Evolutionary conservation across 2,888 invertebrate genomes (phyloP).

Genomic region (Tiphia femorata): DNA sequence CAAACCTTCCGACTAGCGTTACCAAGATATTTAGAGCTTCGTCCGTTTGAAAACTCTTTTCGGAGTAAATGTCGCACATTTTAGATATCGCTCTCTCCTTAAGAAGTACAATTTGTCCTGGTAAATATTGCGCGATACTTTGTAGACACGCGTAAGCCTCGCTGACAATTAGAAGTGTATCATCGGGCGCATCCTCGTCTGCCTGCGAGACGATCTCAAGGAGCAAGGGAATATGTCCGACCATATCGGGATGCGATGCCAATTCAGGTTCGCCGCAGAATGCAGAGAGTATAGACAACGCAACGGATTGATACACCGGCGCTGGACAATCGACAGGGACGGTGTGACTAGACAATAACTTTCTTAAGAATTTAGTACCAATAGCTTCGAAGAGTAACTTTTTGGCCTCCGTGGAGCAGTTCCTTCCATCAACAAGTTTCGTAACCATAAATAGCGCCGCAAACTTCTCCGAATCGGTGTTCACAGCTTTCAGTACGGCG

Average conservation of each 20-base stretch:
- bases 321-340: conserved; percentile 91
- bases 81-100: conserved; percentile 83
- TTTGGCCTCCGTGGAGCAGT: conserved; percentile 81
- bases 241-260: conserved; percentile 86
- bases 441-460: conserved; percentile 93
- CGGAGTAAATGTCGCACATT: conserved; percentile 88
- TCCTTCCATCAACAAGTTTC: conserved; percentile 87
- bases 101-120: conserved; percentile 84
- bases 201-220: conserved; percentile 87
- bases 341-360: conserved; percentile 81
- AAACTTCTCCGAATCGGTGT: conserved; percentile 91
- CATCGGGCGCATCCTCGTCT: conserved; percentile 87
- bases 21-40: conserved; percentile 87
- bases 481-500: conserved; percentile 82
- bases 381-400: conserved; percentile 89
- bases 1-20: conserved; percentile 80
- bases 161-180: conserved; percentile 87
- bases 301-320: conserved; percentile 91
- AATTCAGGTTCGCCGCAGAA: conserved; percentile 87
- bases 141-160: conserved; percentile 88
- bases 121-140: conserved; percentile 82
- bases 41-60: conserved; percentile 90
- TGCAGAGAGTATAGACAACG: conserved; percentile 87
- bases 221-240: conserved; percentile 85
- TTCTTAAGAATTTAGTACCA: conserved; percentile 87